Evolutionary conservation across 2,797 vertebrate species (phyloP).

Genomic region (Paedocypris micromegethes): DNA sequence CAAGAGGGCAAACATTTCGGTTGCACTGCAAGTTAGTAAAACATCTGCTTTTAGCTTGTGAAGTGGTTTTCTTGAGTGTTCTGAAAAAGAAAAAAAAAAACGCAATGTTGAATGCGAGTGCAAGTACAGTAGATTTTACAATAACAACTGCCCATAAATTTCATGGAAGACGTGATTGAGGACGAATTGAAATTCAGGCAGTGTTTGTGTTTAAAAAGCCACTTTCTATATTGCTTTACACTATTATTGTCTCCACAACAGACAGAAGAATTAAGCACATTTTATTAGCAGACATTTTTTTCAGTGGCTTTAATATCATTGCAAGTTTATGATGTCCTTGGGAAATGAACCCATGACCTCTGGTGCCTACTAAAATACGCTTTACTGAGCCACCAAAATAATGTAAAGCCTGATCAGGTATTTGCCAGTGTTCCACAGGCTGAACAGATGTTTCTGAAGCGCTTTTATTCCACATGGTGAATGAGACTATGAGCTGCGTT

Average conservation of each 20-base stretch:
- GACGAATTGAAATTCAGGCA: not conserved
- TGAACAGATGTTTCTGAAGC: not conserved
- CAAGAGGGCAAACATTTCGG: conserved; percentile 4
- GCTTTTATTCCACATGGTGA: not conserved
- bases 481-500: not conserved
- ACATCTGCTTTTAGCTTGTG: conserved; percentile 6
- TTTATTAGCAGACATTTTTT: not conserved
- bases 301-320: too few species aligned
- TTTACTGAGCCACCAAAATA: too few species aligned
- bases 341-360: too few species aligned
- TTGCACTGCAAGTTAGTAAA: conserved; percentile 1
- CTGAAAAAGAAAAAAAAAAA: too few species aligned
- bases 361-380: too few species aligned
- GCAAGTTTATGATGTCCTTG: too few species aligned
- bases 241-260: not conserved
- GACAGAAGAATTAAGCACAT: not conserved
- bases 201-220: not conserved
- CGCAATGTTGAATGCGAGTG: too few species aligned
- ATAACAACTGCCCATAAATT: not conserved
- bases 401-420: too few species aligned
- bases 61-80: conserved; percentile 4
- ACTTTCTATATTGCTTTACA: conserved; percentile 2
- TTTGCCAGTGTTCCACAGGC: not conserved
- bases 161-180: not conserved
- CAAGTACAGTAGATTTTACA: too few species aligned